A percentile compares a stretch with the other conserved stretches of the same genome.
These are phyloP conservation scores for Microdon myrmicae DNA, from an alignment of 2,888 invertebrate species.

Conservation along the genomic window DNA sequence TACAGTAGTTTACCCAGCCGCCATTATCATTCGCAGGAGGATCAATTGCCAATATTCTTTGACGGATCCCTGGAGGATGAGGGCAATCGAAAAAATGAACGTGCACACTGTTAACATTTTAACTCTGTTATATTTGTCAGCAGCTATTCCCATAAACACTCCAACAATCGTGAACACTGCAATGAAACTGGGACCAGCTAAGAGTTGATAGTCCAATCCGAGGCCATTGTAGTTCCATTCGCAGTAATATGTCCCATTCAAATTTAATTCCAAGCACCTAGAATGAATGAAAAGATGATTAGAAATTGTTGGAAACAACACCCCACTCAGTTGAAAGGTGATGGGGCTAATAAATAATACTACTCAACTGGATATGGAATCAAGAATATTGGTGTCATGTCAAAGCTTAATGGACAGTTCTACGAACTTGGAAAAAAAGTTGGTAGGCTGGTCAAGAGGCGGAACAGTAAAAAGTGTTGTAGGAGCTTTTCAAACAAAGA, in stretches of 20 bases:
- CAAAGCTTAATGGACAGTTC: background rate
- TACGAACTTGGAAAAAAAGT: too few species aligned
- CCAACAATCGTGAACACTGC: slow-evolving; percentile 90
- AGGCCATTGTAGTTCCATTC: slow-evolving; percentile 94
- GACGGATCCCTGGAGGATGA: slow-evolving; percentile 85
- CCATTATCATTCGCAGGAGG: slow-evolving; percentile 84
- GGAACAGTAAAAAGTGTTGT: too few species aligned
- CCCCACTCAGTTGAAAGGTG: background rate
- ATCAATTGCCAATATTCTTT: slow-evolving; percentile 91
- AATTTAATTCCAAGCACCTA: slow-evolving; percentile 74
- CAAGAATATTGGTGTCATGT: background rate
- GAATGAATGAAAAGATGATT: background rate
- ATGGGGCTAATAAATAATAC: background rate
- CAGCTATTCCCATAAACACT: slow-evolving; percentile 83
- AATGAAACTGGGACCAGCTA: slow-evolving; percentile 93
- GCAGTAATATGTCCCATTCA: slow-evolving; percentile 82
- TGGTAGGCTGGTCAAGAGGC: too few species aligned
- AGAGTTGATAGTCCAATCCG: slow-evolving; percentile 89
- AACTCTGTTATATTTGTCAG: slow-evolving; percentile 82
- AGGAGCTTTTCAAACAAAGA: too few species aligned
- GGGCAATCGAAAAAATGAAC: slow-evolving; percentile 82
- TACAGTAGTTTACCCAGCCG: slow-evolving; percentile 75
- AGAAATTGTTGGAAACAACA: background rate
- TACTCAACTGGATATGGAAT: background rate
- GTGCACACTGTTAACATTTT: slow-evolving; percentile 81